Conservation (phyloP, 2,888 invertebrate genomes). For the Plagiodera versicolora region DNA sequence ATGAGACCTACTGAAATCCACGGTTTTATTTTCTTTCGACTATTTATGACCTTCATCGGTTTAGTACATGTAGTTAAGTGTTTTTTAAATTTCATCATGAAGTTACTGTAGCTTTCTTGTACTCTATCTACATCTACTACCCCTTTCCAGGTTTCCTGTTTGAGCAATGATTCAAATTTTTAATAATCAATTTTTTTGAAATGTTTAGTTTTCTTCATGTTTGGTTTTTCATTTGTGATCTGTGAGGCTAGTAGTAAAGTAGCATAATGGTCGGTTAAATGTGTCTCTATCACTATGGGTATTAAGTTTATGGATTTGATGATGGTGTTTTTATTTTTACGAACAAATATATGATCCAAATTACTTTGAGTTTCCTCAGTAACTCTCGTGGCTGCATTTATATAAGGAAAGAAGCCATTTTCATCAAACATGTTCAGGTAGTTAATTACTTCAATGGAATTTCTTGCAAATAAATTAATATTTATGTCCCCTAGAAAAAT, state of each 20-base stretch:
- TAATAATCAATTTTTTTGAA: not conserved
- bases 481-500: conserved; percentile 5
- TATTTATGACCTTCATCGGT: not conserved
- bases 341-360: not conserved
- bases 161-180: not conserved
- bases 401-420: conserved; percentile 2
- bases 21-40: not conserved
- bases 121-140: not conserved
- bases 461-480: not conserved
- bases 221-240: not conserved
- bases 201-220: not conserved
- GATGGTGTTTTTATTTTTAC: not conserved
- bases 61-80: not conserved
- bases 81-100: not conserved
- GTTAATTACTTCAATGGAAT: not conserved
- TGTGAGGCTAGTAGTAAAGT: not conserved
- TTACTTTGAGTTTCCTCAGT: not conserved
- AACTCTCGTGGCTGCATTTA: not conserved
- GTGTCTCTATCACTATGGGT: no score
- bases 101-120: not conserved
- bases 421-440: not conserved
- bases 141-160: not conserved
- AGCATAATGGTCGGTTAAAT: not conserved
- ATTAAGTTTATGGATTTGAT: not conserved
- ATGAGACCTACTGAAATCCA: no score